Evolutionary conservation across 1,140 invertebrate species (phyloP), one percentile per base, ranked within the genome.

Genomic region (Monomorium pharaonis): DNA sequence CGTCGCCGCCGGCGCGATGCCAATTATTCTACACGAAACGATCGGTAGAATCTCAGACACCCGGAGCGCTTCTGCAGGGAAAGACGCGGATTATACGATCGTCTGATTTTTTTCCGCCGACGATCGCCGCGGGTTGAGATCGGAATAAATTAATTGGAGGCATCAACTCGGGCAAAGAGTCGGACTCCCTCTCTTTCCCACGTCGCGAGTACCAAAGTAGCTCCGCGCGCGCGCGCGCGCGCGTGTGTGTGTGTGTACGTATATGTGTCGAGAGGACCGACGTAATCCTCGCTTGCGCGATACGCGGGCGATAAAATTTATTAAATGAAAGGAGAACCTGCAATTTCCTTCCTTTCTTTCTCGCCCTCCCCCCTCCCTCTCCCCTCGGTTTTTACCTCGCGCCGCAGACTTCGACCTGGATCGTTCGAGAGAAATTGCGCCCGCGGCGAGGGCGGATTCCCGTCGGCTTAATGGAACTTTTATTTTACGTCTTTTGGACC

Each of bases 351-450:
- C 76, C 81, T 77, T 84, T 86, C 62, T 65, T 58, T 72, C 47
- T n/a, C n/a, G n/a, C n/a, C n/a, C n/a, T n/a, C n/a, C n/a, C n/a
- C n/a, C n/a, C n/a, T n/a, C n/a, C n/a, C n/a, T n/a, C n/a, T n/a
- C 81, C 62, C 70, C 70, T 63, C 72, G 75, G n/a, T n/a, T n/a
- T 87, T 54, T 74, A 69, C 69, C 49, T 76, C 16, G 30, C 84
- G 54, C n/a, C 44, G 47, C 72, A 60, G 84, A 81, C 70, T 33
- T 86, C 93, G 93, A 93, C 93, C 94, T 91, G 90, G 86, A 93
- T 93, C 91, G 91, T 87, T 89, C 84, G 86, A 94, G 93, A 94
- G 93, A 94, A 94, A 94, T 93, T 93, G 83, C 84, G 93, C 94
- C 90, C 85, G 83, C 62, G 92, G 94, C 93, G 89, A 89, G 87